Evolutionary conservation across 2,888 invertebrate species (phyloP).

Genomic region (Strigamia transsilvanica): DNA sequence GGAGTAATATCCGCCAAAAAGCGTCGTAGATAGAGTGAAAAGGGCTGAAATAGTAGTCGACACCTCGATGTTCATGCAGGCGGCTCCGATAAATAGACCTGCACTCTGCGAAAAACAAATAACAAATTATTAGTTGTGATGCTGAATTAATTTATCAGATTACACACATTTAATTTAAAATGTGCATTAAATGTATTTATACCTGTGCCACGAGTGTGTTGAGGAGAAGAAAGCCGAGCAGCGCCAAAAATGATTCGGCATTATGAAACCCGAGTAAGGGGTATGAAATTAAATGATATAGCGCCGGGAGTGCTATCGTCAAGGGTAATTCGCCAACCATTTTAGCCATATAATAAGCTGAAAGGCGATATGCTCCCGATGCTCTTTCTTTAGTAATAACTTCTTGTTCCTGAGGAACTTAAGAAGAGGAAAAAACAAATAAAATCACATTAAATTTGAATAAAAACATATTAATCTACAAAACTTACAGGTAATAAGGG

Average conservation of each 20-base stretch:
- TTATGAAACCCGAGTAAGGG: conserved; percentile 77
- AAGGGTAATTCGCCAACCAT: conserved; percentile 82
- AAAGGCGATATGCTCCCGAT: conserved; percentile 79
- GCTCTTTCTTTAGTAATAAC: conserved; percentile 81
- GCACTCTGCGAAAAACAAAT: conserved; percentile 69
- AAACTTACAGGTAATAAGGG: conserved; percentile 78
- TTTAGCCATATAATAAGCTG: conserved; percentile 82
- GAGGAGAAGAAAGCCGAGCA: conserved; percentile 74
- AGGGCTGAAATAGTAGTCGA: conserved; percentile 80
- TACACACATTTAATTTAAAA: too few relatives aligned
- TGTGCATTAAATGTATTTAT: conserved; percentile 56
- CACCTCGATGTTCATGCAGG: conserved; percentile 79
- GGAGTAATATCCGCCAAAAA: conserved; percentile 79
- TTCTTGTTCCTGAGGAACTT: conserved; percentile 81
- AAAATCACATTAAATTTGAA: not conserved
- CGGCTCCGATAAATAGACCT: conserved; percentile 80
- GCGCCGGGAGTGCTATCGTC: conserved; percentile 76
- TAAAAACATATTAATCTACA: not conserved
- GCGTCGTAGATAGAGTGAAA: conserved; percentile 78
- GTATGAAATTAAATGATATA: conserved; percentile 79
- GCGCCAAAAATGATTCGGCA: conserved; percentile 73
- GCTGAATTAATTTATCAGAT: too few relatives aligned
- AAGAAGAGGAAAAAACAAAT: conserved; percentile 57
- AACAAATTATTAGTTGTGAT: not conserved
- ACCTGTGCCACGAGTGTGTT: conserved; percentile 79